A percentile compares a stretch with the other conserved stretches of the same genome.
phyloP scores from a whole-genome alignment of 2,113 vertebrate genomes.

The Platysternon megacephalum region DNA sequence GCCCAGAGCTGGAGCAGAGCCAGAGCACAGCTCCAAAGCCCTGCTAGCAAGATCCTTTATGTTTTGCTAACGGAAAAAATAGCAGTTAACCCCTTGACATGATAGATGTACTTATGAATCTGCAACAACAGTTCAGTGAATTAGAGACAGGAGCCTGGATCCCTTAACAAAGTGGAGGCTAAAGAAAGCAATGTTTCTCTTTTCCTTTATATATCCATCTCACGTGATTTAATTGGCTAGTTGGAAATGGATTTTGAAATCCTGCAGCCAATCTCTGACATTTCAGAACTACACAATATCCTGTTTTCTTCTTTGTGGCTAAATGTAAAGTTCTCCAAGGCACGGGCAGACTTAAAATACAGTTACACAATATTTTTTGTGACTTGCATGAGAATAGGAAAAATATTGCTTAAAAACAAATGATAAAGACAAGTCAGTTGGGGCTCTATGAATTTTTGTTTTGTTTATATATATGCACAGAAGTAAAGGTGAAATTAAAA shows the following conservation, averaged over 20 bases:
- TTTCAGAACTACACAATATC: not conserved
- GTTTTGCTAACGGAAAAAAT: not conserved
- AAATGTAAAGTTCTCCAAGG: not conserved
- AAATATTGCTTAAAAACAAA: not conserved
- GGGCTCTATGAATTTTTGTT: not conserved
- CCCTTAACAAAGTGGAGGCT: not conserved
- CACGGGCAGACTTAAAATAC: not conserved
- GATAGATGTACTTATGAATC: not conserved
- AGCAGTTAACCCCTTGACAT: not conserved
- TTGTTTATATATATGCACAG: no score
- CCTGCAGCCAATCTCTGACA: not conserved
- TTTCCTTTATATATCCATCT: conserved; percentile 35
- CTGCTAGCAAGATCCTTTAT: not conserved
- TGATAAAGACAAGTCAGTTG: not conserved
- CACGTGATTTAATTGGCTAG: conserved; percentile 40
- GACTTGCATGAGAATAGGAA: rapidly evolving
- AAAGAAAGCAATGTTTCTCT: not conserved
- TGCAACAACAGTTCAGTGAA: conserved; percentile 21
- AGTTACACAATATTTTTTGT: not conserved
- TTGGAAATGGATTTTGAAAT: conserved; percentile 9
- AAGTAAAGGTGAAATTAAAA: not conserved
- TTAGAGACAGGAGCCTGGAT: not conserved
- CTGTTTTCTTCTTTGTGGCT: rapidly evolving
- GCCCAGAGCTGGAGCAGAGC: no score
- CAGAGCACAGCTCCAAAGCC: no score